Evolutionary conservation across 2,888 invertebrate genomes (phyloP), one percentile per base, ranked within the genome.

Genomic region (Andrena hattorfiana): DNA sequence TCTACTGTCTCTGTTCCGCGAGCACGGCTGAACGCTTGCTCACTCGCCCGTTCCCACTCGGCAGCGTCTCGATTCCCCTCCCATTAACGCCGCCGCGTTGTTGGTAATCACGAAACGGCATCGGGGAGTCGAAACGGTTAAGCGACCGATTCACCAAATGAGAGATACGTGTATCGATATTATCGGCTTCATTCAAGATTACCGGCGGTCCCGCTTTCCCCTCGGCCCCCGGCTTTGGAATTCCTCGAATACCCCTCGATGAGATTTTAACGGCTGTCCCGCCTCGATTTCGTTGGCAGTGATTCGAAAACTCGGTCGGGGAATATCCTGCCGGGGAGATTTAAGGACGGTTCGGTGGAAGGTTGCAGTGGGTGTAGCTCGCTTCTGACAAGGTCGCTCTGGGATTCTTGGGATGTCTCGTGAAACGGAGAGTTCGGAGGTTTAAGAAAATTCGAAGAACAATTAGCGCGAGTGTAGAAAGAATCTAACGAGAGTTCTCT

Each of bases 21-120:
- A 62, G 35, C 51, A 60, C 13, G 13, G 42, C 10, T 13, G 30
- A 49, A 70, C 23, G 32, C 67, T 35, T 66, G 42, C 59, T 77
- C 70, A 16, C 54, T 70, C 48, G 35, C 64, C 16, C 51, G 56
- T 20, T 66, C 35, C 42, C 72, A 26, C 62, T 69, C 10, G 35
- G 16, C 2, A 10, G 10, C 6, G 32, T 70, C 67, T 63, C 59
- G 63, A 3, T 54, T 23, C 42, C 67, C 75, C 71, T 60, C 68
- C 74, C 74, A 56, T 74, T 74, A 56, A 16, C 56, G 16, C 49
- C 48, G 64, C 60, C 23, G 63, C 48, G 77, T 80, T 81, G 80
- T 81, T 81, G 35, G 68, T 81, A 81, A 81, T 81, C 81, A 72
- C 68, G 63, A 64, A 79, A 79, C 73, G 81, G 79, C 62, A 60